Evolutionary conservation across 2,113 vertebrate species (phyloP).

Genomic region (Sylvietta virens): DNA sequence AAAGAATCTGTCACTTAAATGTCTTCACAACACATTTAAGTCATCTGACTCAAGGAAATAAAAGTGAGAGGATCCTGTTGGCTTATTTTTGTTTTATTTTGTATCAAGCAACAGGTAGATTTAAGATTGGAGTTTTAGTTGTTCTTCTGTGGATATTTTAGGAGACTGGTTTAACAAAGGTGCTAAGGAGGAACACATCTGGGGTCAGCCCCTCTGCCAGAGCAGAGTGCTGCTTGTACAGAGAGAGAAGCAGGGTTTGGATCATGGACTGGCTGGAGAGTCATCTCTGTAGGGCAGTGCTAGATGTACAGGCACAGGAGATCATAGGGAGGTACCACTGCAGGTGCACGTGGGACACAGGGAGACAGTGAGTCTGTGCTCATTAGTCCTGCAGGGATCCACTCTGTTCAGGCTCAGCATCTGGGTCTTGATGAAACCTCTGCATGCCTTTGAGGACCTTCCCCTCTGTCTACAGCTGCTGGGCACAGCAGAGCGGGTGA

Average conservation of each 20-base stretch:
- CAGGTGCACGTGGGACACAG: not conserved
- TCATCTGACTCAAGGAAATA: not conserved
- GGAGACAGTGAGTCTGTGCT: not conserved
- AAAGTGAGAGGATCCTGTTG: not conserved
- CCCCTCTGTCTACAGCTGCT: not conserved
- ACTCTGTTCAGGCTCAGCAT: not conserved
- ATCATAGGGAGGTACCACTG: not conserved
- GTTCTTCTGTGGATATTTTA: not conserved
- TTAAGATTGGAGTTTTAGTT: not conserved
- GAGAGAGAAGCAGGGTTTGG: not conserved
- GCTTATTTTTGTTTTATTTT: not conserved
- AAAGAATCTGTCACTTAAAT: not conserved
- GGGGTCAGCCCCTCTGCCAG: not conserved
- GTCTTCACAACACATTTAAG: slow-evolving; percentile 16
- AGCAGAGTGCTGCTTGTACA: not conserved
- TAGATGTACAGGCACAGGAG: not conserved
- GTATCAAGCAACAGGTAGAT: not conserved
- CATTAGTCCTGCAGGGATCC: not conserved
- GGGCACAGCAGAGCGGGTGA: not conserved
- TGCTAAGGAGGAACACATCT: not conserved
- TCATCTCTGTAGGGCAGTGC: not conserved
- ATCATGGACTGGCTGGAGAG: not conserved
- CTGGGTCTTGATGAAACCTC: not conserved
- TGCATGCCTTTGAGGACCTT: not conserved
- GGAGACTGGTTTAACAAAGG: not conserved